Percentiles rank a stretch among this genome's conserved stretches.
These are phyloP conservation scores for Aegithalos caudatus DNA, from an alignment of 2,113 vertebrate species.

Conservation along the genomic window DNA sequence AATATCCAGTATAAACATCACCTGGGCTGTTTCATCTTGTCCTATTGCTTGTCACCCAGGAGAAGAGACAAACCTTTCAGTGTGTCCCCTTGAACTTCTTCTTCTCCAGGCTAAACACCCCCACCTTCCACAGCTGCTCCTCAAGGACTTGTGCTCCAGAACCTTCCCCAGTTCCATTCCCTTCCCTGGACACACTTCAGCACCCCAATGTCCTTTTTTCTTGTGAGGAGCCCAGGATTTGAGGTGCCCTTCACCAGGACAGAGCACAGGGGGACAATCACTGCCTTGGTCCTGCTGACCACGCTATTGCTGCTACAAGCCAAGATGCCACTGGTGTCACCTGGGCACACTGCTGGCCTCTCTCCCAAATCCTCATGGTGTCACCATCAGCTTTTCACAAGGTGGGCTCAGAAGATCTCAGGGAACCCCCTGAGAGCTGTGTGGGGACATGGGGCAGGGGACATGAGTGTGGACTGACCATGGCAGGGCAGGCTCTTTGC, in stretches of 20 bases:
- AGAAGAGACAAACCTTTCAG: not conserved
- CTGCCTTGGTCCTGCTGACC: not conserved
- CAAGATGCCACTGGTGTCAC: not conserved
- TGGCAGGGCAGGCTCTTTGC: not conserved
- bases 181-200: not conserved
- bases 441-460: not conserved
- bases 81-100: not conserved
- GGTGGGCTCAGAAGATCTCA: not conserved
- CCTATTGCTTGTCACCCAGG: not conserved
- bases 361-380: not conserved
- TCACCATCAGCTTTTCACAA: not conserved
- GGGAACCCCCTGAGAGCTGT: not conserved
- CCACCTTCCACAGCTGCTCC: not conserved
- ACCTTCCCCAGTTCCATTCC: not conserved
- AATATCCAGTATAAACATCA: not conserved
- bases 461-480: not conserved
- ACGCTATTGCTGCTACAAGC: not conserved
- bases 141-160: not conserved
- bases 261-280: not conserved
- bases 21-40: not conserved
- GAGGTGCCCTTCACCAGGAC: not conserved
- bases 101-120: not conserved
- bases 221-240: not conserved
- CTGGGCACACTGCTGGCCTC: not conserved
- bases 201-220: not conserved